Evolutionary conservation across 2,888 invertebrate species (phyloP), one percentile per base, ranked within the genome.

Genomic region (Eristalis arbustorum): DNA sequence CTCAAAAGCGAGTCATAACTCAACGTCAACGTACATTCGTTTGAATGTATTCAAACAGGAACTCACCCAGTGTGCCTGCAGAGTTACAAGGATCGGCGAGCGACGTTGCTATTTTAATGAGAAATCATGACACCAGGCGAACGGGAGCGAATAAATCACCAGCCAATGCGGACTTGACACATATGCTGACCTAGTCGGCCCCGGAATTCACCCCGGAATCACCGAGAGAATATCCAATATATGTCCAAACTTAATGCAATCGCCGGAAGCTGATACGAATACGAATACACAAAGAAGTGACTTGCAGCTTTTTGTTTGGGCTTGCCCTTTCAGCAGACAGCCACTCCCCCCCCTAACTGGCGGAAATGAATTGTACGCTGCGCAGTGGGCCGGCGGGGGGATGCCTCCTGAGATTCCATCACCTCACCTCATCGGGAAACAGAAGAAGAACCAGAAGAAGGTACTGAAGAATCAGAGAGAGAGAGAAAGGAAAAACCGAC

Each of bases 141-240:
- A 57, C 61, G 49, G 25, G n/a, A n/a, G n/a, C n/a, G n/a, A 67
- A 79, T 79, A 79, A 79, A 79, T 79, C 79, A 79, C 72, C 13
- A 13, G 42, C 59, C 67, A 25, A 67, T 59, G 37, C 61, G 61
- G 31, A 23, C 61, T 31, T 37, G 59, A 67, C 79, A 72, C 49
- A 73, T 73, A 28, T 69, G 76, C 84, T 81, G 84, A 85, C 73
- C 84, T 81, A 77, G 72, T 76, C 59, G 59, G 31, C 31, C 64
- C 61, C 31, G 37, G 4, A 28, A 63, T 56, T 14, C 40, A 28
- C 49, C 28, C 11, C 25, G 25, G 13, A 72, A 80, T 80, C 49
- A 49, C 49, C 49, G 6, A 10, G 49, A 49, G 49, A 49, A 49
- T 49, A 71, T 80, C 69, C 64, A 84, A 81, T 84, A 81, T 81